Evolutionary conservation across 1,140 invertebrate species (phyloP), one percentile per base, ranked within the genome.

Genomic region (Diabrotica virgifera): DNA sequence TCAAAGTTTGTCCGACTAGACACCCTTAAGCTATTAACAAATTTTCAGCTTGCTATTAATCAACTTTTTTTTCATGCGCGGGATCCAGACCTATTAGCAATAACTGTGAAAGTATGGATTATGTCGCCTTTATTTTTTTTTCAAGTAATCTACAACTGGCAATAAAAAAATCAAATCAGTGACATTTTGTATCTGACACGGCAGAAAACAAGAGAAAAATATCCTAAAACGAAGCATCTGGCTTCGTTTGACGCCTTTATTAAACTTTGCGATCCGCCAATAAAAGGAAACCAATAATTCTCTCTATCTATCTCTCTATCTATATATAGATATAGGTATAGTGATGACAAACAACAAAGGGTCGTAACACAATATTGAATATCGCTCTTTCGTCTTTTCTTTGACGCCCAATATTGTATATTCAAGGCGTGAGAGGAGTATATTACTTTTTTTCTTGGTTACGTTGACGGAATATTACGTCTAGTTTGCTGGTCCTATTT

Each of bases 261-360:
- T 46, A 46, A 46, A 46, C 40, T 46, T 46, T 46, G 8, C n/a
- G 40, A 46, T 46, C 40, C 40, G 40, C 8, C 40, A 46, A 46
- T 46, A 46, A 46, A 46, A 46, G 40, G n/a, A 46, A 46, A 46
- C 40, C 40, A 46, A 46, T 46, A 46, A 10, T 46, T 46, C n/a
- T 6, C 40, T 46, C 40, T 46, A 46, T n/a, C 40, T 46, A 46
- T 46, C 8, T 46, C 24, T 24, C 24, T 46, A 46, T 46, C 8
- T 46, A 46, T 46, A 46, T 46, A 46, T 46, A 46, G 40, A 46
- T 46, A 46, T 46, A n/a, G 40, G 40, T 46, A 46, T 46, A 46
- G 40, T 46, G 40, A 46, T 46, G 40, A 46, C n/a, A 46, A 46
- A n/a, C 40, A 46, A 46, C 40, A 46, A 46, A 46, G 40, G n/a